Base-by-base conservation (phyloP, 2,797 vertebrate species). In the Fundulus diaphanus region DNA sequence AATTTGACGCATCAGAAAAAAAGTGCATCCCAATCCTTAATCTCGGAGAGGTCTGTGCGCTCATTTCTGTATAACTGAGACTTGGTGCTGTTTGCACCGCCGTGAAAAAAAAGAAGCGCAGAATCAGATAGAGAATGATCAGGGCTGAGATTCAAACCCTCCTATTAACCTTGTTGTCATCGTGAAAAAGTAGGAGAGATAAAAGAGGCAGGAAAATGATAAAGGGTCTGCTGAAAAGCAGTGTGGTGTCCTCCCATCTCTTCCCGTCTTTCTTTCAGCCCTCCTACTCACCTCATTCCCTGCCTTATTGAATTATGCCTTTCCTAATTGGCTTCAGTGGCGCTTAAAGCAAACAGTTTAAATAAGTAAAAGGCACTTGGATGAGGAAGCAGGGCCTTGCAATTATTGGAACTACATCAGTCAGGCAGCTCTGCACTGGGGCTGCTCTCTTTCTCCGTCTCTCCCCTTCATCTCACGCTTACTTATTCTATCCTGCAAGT, bases 401-500 rank as follows among this genome's bases (percentile, higher is more conserved):
- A 93, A 94, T 96, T 97, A 95, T 95, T 92, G 96, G 94, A 90
- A 96, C 95, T 92, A 94, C 95, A 97, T 98, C 96, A 96, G 96
- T 97, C 96, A 96, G 88, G 77, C 68, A 86, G 79, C 77, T 84
- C 81, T 80, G 68, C 49, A 80, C 82, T 67, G 75, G 77, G 74
- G 71, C 79, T 66, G 71, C 76, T 83, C 85, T 78, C 68, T 61
- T 82, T 67, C 52, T 77, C 68, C 70, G 7, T 68, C 74, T 73
- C 57, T 68, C 68, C 57, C 74, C 56, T 77, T 73, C 54, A 70
- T 78, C 40, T 80, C 68, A 76, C 68, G 82, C 73, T 77, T 49
- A 76, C 75, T 78, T 80, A 72, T 76, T 83, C 74, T 83, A 20
- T 81, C 72, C 52, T 67, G 51, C 46, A 24, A 81, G 72, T 82